Conservation (phyloP, 2,888 invertebrate genomes). For the Scelioninae gen. 1 region DNA sequence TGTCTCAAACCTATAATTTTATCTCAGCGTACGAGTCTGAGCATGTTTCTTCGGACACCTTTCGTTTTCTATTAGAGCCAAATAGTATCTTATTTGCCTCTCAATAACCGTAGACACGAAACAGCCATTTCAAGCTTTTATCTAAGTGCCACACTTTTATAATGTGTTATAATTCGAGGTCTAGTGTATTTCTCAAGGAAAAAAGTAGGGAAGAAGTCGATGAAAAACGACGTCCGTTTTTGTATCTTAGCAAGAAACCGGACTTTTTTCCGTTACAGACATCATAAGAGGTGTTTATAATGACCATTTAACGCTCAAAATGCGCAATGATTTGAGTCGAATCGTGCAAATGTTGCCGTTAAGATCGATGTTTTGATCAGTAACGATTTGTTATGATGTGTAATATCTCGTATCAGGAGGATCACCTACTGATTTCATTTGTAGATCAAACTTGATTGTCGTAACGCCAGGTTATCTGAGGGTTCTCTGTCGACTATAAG, state of each 20-base stretch:
- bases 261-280: neutral
- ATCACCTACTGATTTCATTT: too few relatives aligned
- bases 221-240: slow-evolving; percentile 11
- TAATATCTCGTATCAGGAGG: too few relatives aligned
- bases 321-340: too few relatives aligned
- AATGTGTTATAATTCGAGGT: slow-evolving; percentile 60
- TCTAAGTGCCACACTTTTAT: slow-evolving; percentile 35
- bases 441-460: too few relatives aligned
- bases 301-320: too few relatives aligned
- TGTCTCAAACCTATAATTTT: slow-evolving; percentile 70
- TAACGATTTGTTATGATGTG: too few relatives aligned
- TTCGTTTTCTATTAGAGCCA: slow-evolving; percentile 52
- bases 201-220: slow-evolving; percentile 4
- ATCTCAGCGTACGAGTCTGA: slow-evolving; percentile 47
- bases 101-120: slow-evolving; percentile 36
- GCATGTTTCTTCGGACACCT: slow-evolving; percentile 56
- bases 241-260: too few relatives aligned
- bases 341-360: too few relatives aligned
- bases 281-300: too few relatives aligned
- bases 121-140: slow-evolving; percentile 38
- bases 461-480: too few relatives aligned
- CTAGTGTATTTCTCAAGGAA: neutral
- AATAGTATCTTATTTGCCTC: slow-evolving; percentile 52
- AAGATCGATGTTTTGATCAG: too few relatives aligned
- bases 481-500: too few relatives aligned